phyloP scores from a whole-genome alignment of 2,888 invertebrate species.

The Melanotus villosus region DNA sequence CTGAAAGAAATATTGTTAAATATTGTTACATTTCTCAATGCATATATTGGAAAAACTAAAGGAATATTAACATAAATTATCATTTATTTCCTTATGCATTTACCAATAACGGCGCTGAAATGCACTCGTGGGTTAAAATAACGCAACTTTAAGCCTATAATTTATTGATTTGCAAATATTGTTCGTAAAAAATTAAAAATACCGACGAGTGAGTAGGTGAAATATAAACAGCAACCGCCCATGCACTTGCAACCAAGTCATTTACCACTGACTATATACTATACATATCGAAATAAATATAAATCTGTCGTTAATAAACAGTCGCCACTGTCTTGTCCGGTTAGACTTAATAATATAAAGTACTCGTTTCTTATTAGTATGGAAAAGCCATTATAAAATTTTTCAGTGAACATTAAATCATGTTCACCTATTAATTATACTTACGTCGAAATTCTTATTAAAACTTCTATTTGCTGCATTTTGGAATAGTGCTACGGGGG shows the following conservation, averaged over 20 bases:
- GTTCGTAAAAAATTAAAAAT: constrained; percentile 12
- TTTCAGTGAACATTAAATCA: too few species aligned
- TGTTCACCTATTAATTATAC: too few species aligned
- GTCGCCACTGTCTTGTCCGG: constrained; percentile 3
- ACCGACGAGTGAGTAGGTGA: constrained; percentile 5
- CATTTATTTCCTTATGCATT: constrained; percentile 3
- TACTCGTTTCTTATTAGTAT: too few species aligned
- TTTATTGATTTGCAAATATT: constrained; percentile 27
- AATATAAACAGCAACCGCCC: constrained; percentile 18
- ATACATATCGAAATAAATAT: constrained; percentile 11
- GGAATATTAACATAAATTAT: constrained; percentile 22
- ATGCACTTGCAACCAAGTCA: constrained; percentile 27
- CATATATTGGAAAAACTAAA: not conserved
- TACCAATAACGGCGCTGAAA: constrained; percentile 13
- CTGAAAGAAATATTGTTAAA: too few species aligned
- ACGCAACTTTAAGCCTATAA: constrained; percentile 22
- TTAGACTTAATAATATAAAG: not conserved
- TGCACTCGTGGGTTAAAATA: constrained; percentile 21
- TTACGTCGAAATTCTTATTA: too few species aligned
- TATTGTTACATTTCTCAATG: not conserved
- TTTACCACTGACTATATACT: constrained; percentile 14
- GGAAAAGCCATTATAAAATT: too few species aligned
- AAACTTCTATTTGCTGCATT: too few species aligned
- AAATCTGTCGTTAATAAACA: constrained; percentile 17
- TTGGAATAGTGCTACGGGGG: too few species aligned